Percentiles rank a stretch among this genome's conserved stretches.
phyloP scores from a whole-genome alignment of 2,113 vertebrate genomes.

The Chrysemys picta region DNA sequence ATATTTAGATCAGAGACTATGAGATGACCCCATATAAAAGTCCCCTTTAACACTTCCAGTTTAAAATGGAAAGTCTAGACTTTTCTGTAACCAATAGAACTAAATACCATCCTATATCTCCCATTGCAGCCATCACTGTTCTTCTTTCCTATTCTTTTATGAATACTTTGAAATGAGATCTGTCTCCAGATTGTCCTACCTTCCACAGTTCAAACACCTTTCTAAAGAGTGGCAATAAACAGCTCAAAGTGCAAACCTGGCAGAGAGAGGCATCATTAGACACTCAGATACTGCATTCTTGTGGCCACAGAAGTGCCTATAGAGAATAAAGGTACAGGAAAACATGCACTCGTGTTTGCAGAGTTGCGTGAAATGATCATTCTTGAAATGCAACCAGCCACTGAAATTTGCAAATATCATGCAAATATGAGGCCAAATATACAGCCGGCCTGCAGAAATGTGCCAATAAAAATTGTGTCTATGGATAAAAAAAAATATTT shows the following conservation, averaged over 20 bases:
- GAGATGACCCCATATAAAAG: slow-evolving; percentile 67
- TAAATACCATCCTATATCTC: slow-evolving; percentile 68
- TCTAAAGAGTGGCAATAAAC: slow-evolving; percentile 84
- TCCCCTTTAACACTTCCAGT: slow-evolving; percentile 68
- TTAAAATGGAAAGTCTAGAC: slow-evolving; percentile 73
- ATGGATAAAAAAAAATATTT: slow-evolving; percentile 8
- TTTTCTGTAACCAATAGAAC: slow-evolving; percentile 60
- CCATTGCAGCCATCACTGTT: slow-evolving; percentile 70
- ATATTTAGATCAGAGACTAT: slow-evolving; percentile 64
- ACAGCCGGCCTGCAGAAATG: neutral
- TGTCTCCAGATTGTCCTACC: slow-evolving; percentile 80
- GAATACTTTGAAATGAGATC: slow-evolving; percentile 80
- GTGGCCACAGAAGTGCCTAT: slow-evolving; percentile 51
- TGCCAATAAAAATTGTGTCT: neutral
- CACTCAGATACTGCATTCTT: slow-evolving; percentile 41
- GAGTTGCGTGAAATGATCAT: slow-evolving; percentile 57
- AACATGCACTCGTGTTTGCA: slow-evolving; percentile 69
- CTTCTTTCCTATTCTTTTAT: slow-evolving; percentile 77
- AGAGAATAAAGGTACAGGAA: slow-evolving; percentile 75
- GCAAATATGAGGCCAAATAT: neutral
- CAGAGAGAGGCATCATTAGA: slow-evolving; percentile 80
- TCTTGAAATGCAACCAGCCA: slow-evolving; percentile 69
- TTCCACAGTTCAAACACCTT: slow-evolving; percentile 83
- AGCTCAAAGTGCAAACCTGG: slow-evolving; percentile 79
- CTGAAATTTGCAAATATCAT: slow-evolving; percentile 71